These are phyloP conservation scores for Chaetorhynchus papuensis DNA, from an alignment of 2,113 vertebrate species.

Conservation along the genomic window DNA sequence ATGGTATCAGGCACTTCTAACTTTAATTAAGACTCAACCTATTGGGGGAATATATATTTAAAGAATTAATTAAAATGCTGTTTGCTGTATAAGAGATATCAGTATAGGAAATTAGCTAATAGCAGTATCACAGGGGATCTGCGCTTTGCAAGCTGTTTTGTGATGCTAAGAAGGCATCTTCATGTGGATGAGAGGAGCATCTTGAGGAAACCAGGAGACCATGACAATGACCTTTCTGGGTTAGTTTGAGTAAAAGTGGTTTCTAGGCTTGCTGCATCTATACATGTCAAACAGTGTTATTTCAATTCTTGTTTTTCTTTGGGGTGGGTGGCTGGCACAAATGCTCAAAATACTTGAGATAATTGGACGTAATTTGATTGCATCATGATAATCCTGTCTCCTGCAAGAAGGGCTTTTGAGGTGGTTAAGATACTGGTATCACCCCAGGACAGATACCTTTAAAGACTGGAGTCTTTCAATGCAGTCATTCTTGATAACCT, in stretches of 20 bases:
- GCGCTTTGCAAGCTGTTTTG: slow-evolving; percentile 41
- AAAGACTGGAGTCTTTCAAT: neutral
- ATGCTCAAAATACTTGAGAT: neutral
- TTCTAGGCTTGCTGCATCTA: neutral
- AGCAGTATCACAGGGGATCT: neutral
- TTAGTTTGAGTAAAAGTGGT: neutral
- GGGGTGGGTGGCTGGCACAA: neutral
- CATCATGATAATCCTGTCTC: neutral
- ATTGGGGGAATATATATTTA: slow-evolving; percentile 30
- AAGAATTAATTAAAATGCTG: slow-evolving; percentile 51
- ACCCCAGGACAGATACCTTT: too few species aligned
- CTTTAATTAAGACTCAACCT: slow-evolving; percentile 55
- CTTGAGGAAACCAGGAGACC: neutral
- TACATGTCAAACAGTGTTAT: neutral
- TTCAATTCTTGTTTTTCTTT: slow-evolving; percentile 5
- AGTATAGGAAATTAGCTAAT: slow-evolving; percentile 34
- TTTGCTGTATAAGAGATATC: neutral
- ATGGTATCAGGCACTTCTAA: slow-evolving; percentile 34
- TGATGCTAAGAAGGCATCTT: slow-evolving; percentile 3
- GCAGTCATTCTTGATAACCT: neutral
- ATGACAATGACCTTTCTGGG: neutral
- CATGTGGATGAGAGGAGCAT: neutral
- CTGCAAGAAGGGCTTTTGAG: slow-evolving; percentile 1
- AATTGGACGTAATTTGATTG: slow-evolving; percentile 10
- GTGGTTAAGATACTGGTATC: neutral